These are phyloP conservation scores for Bruchidius siliquastri DNA, from an alignment of 2,888 invertebrate species.

Conservation along the genomic window DNA sequence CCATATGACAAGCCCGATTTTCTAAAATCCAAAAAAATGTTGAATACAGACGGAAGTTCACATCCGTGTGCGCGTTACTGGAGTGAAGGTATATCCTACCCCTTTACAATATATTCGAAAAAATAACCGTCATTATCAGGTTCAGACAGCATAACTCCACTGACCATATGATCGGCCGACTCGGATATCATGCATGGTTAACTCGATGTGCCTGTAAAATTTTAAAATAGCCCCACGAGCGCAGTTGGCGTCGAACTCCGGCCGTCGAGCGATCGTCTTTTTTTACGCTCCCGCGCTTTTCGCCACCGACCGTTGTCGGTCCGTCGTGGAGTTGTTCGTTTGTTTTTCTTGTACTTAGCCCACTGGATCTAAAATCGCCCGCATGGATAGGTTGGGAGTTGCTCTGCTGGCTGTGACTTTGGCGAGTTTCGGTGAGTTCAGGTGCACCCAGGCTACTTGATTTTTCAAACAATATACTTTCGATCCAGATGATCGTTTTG, in stretches of 20 bases:
- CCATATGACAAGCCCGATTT: no score
- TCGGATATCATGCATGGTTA: conserved; percentile 21
- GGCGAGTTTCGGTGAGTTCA: neutral
- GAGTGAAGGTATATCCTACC: neutral
- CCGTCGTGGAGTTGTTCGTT: neutral
- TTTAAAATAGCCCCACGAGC: conserved; percentile 27
- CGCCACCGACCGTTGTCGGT: neutral
- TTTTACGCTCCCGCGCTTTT: neutral
- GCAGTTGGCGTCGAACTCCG: neutral
- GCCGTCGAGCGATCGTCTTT: neutral
- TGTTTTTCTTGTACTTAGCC: neutral
- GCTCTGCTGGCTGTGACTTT: neutral
- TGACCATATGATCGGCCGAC: conserved; percentile 24
- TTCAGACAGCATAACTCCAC: conserved; percentile 4
- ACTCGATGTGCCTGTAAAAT: conserved; percentile 25
- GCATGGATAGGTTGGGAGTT: neutral
- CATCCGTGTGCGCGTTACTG: neutral
- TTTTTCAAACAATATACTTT: no score
- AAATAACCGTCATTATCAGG: neutral
- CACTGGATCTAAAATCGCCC: neutral
- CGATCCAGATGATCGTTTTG: no score
- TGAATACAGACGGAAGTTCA: neutral
- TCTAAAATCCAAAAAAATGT: no score
- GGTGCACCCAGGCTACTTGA: no score
- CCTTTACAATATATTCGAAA: neutral